phyloP scores from a whole-genome alignment of 2,888 invertebrate species.

The Hydropsyche betteni region DNA sequence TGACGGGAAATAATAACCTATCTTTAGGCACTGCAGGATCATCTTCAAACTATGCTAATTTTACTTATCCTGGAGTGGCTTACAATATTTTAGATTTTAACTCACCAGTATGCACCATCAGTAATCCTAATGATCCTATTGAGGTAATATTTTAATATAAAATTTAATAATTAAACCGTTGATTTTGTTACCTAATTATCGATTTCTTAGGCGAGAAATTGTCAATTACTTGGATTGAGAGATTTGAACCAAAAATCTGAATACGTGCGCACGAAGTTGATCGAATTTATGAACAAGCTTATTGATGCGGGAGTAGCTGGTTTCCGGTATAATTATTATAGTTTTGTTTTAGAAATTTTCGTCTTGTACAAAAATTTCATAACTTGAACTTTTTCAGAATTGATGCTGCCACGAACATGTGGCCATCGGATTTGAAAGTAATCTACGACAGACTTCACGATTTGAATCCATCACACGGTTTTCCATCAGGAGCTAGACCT shows the following conservation, averaged over 20 bases:
- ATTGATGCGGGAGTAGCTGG: conserved; percentile 71
- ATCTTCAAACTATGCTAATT: conserved; percentile 64
- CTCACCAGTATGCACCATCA: conserved; percentile 53
- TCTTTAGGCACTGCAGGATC: conserved; percentile 72
- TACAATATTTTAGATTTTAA: conserved; percentile 76
- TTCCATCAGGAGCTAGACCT: conserved; percentile 62
- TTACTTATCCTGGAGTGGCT: conserved; percentile 73
- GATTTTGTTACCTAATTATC: not conserved
- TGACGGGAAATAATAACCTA: conserved; percentile 70
- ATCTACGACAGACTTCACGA: conserved; percentile 65
- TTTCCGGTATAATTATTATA: conserved; percentile 58
- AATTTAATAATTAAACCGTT: not conserved
- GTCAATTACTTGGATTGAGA: conserved; percentile 70
- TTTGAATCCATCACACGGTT: conserved; percentile 63
- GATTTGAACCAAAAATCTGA: conserved; percentile 72
- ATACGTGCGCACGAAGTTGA: conserved; percentile 67
- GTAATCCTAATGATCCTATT: conserved; percentile 67
- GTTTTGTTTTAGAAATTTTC: not conserved
- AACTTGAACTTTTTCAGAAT: conserved; percentile 54
- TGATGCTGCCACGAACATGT: conserved; percentile 66
- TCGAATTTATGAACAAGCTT: conserved; percentile 65
- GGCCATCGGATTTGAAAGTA: conserved; percentile 65
- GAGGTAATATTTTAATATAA: conserved; percentile 64
- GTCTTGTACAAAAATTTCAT: not conserved
- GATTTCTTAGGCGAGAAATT: conserved; percentile 65